These are phyloP conservation scores for Sardina pilchardus DNA, from an alignment of 2,113 vertebrate genomes.

Conservation along the genomic window DNA sequence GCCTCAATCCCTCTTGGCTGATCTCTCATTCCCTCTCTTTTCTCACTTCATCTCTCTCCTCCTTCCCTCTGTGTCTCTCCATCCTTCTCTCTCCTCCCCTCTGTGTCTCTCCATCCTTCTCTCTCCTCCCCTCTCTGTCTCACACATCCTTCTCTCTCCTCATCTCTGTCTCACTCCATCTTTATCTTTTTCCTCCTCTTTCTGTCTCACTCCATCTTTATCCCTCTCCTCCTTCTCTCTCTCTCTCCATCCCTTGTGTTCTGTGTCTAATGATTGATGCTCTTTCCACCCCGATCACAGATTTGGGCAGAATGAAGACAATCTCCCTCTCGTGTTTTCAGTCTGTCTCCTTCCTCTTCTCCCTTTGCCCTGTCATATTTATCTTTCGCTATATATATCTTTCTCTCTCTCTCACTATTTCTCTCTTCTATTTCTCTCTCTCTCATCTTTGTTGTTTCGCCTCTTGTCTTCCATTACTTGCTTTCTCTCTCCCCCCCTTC, in stretches of 20 bases:
- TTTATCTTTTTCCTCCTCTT: neutral
- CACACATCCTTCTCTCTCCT: neutral
- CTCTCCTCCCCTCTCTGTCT: neutral
- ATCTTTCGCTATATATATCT: too few relatives aligned
- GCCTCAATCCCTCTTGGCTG: neutral
- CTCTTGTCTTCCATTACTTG: neutral
- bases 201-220: neutral
- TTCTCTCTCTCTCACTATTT: neutral
- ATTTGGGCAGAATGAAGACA: neutral
- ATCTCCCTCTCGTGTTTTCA: neutral
- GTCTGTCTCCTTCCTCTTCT: neutral
- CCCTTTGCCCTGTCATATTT: neutral
- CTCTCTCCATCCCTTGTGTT: neutral
- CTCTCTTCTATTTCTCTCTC: neutral
- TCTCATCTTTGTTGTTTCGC: neutral
- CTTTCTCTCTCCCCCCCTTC: neutral
- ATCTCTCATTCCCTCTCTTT: neutral
- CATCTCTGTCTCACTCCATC: neutral
- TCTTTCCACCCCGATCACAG: neutral
- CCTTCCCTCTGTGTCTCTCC: neutral
- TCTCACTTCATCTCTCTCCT: neutral
- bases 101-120: neutral
- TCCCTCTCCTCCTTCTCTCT: neutral
- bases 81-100: neutral
- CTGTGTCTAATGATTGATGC: neutral